Conservation (phyloP, 2,888 invertebrate species). For the Nysson spinosus region DNA sequence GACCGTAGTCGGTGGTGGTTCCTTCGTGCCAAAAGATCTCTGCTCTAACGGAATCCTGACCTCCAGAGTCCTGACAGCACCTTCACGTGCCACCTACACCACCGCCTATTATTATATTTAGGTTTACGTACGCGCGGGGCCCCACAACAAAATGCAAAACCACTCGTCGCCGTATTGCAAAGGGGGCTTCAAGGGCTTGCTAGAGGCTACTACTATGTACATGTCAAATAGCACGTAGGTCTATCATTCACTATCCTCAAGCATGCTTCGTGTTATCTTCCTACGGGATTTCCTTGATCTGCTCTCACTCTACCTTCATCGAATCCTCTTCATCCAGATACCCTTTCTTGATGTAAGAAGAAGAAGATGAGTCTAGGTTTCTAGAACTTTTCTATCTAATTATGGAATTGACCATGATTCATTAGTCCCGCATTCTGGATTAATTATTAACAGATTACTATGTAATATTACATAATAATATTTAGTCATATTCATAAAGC, state of each 20-base stretch:
- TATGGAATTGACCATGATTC: too few species aligned
- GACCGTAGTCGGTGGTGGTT: constrained; percentile 62
- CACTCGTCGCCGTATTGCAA: constrained; percentile 62
- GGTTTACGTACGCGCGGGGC: constrained; percentile 64
- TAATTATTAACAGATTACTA: too few species aligned
- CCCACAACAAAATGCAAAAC: constrained; percentile 40
- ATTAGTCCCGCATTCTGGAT: too few species aligned
- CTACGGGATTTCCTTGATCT: constrained; percentile 8
- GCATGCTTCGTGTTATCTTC: constrained; percentile 50
- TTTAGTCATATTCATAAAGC: background rate
- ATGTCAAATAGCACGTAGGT: constrained; percentile 74
- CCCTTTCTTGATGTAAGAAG: too few species aligned
- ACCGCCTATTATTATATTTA: constrained; percentile 76
- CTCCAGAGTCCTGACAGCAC: constrained; percentile 72
- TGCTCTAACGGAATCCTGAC: constrained; percentile 71
- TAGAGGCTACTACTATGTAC: constrained; percentile 71
- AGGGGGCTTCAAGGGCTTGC: constrained; percentile 71
- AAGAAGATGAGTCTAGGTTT: too few species aligned
- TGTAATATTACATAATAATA: too few species aligned
- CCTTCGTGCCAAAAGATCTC: constrained; percentile 68
- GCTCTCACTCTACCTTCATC: constrained; percentile 6
- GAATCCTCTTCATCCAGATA: too few species aligned
- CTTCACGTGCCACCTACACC: constrained; percentile 74
- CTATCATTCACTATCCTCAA: constrained; percentile 65
- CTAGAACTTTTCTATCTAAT: too few species aligned